Conservation (phyloP, 2,797 vertebrate genomes). For the Limosa lapponica region DNA sequence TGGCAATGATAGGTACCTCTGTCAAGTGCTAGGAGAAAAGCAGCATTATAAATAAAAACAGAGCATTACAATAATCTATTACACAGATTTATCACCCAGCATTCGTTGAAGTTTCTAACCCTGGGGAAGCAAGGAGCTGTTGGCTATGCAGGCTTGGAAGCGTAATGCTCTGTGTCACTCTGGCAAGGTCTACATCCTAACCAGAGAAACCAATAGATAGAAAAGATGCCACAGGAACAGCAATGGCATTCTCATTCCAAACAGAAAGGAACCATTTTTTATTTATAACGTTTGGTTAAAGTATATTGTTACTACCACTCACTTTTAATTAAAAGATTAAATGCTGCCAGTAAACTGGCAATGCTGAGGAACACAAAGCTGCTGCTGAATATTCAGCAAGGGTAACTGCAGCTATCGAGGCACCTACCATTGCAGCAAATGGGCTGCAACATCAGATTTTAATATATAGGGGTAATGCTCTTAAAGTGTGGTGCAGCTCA, state of each 20-base stretch:
- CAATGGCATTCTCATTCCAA: not conserved
- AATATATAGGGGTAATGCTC: conserved; percentile 45
- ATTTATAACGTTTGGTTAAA: not conserved
- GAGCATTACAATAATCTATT: not conserved
- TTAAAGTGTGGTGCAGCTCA: conserved; percentile 37
- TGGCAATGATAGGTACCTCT: not conserved
- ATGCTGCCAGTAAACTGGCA: conserved; percentile 18
- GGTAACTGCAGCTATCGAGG: not conserved
- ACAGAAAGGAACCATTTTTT: not conserved
- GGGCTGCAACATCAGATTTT: conserved; percentile 55
- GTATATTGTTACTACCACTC: not conserved
- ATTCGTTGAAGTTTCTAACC: not conserved
- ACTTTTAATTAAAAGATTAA: conserved; percentile 36
- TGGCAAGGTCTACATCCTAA: not conserved
- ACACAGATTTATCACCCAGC: not conserved
- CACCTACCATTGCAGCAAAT: conserved; percentile 51
- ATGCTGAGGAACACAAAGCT: not conserved
- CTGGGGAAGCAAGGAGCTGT: not conserved
- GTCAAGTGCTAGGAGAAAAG: not conserved
- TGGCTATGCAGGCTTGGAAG: not conserved
- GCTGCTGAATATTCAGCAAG: conserved; percentile 57
- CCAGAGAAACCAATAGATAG: not conserved
- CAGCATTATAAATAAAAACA: not conserved
- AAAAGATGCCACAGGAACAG: not conserved
- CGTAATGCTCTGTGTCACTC: not conserved